A percentile compares a stretch with the other conserved stretches of the same genome.
phyloP scores from a whole-genome alignment of 2,113 vertebrate genomes.

The Atractosteus spatula region DNA sequence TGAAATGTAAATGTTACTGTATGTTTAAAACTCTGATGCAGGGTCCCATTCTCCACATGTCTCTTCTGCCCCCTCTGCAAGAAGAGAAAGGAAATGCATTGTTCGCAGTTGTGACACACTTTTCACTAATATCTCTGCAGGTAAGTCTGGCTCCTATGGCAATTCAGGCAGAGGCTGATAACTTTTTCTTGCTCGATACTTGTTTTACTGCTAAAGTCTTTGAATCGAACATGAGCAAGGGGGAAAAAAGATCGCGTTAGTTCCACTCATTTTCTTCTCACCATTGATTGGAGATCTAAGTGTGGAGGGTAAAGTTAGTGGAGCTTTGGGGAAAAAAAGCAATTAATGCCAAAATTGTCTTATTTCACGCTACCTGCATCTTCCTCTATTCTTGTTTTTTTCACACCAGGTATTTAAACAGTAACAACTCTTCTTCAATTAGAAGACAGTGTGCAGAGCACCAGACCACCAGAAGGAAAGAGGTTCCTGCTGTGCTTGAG shows the following conservation, averaged over 20 bases:
- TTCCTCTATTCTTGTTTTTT: slow-evolving; percentile 31
- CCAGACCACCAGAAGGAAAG: background rate
- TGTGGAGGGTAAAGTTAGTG: slow-evolving; percentile 20
- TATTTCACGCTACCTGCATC: slow-evolving; percentile 55
- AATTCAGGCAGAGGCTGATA: background rate
- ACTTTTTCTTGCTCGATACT: background rate
- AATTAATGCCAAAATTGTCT: slow-evolving; percentile 67
- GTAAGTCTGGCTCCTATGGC: too few relatives aligned
- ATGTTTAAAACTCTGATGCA: too few relatives aligned
- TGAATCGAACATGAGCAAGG: slow-evolving; percentile 28
- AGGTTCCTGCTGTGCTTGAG: background rate
- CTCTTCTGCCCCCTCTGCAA: too few relatives aligned
- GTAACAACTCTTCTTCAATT: slow-evolving; percentile 40
- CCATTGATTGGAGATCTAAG: slow-evolving; percentile 56
- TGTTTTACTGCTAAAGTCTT: background rate
- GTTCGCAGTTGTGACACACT: too few relatives aligned
- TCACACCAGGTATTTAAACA: slow-evolving; percentile 9
- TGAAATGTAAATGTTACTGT: too few relatives aligned
- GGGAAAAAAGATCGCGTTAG: slow-evolving; percentile 30
- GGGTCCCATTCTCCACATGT: too few relatives aligned
- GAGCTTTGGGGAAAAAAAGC: slow-evolving; percentile 55
- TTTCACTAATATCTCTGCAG: too few relatives aligned
- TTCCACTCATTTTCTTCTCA: slow-evolving; percentile 29
- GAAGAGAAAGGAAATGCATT: too few relatives aligned
- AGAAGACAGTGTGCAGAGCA: slow-evolving; percentile 45